A percentile compares a stretch with the other conserved stretches of the same genome.
Conservation (phyloP, 2,113 vertebrate species). For the Leptobrachium ailaonicum region DNA sequence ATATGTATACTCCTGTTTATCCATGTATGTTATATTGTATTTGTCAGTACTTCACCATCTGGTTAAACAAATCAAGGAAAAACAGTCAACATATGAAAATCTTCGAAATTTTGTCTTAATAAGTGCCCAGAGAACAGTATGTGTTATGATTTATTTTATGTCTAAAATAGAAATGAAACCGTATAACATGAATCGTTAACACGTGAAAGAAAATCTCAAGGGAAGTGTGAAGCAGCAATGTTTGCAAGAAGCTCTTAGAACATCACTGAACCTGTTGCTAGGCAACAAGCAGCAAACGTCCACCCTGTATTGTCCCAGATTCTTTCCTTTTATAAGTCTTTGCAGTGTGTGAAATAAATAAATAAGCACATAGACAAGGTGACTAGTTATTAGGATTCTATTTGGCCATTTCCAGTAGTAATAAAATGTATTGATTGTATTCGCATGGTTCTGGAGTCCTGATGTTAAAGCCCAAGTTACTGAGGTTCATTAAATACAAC, state of each 20-base stretch:
- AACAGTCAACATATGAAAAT: constrained; percentile 4
- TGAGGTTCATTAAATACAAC: too few species aligned
- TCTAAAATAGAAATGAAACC: constrained; percentile 29
- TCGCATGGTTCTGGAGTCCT: too few species aligned
- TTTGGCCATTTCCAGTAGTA: too few species aligned
- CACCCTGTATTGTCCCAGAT: constrained; percentile 28
- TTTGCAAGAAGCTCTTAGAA: constrained; percentile 24
- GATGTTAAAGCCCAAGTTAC: too few species aligned
- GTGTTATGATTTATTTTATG: constrained; percentile 4
- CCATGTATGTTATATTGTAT: neutral
- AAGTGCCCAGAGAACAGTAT: neutral
- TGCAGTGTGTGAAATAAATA: neutral
- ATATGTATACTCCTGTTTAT: neutral
- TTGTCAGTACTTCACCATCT: neutral
- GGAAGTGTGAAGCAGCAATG: constrained; percentile 24
- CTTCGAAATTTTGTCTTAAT: constrained; percentile 18
- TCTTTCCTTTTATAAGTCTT: neutral
- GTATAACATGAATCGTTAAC: constrained; percentile 31
- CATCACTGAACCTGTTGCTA: constrained; percentile 38
- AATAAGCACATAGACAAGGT: neutral
- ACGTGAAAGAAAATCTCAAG: constrained; percentile 41
- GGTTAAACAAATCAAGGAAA: neutral
- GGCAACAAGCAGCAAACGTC: constrained; percentile 30
- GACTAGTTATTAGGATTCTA: too few species aligned
- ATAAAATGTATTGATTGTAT: too few species aligned